Percentiles rank a stretch among this genome's conserved stretches.
Conservation (phyloP, 2,797 vertebrate species). For the Pangasius macronema region DNA sequence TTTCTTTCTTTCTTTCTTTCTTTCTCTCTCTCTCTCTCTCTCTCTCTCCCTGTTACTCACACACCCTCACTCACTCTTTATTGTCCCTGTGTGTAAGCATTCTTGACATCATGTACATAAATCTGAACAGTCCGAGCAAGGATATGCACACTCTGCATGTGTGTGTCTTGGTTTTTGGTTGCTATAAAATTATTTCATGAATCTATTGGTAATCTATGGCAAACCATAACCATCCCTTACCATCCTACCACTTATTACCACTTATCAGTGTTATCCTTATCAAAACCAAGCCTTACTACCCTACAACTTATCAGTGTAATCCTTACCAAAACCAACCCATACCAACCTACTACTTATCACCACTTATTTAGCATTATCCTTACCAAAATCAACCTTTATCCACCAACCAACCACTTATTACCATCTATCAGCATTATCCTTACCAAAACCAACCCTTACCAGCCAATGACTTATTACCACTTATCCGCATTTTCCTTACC, state of each 20-base stretch:
- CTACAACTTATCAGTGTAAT: background rate
- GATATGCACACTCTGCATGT: conserved; percentile 29
- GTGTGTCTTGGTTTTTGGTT: conserved; percentile 24
- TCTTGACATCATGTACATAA: conserved; percentile 45
- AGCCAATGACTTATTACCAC: background rate
- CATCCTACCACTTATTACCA: background rate
- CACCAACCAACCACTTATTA: too few species aligned
- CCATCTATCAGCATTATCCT: background rate
- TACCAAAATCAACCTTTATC: too few species aligned
- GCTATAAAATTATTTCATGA: conserved; percentile 50
- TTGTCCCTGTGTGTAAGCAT: conserved; percentile 43
- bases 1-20: conserved; percentile 7
- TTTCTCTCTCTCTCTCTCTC: conserved; percentile 17
- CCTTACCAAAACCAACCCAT: background rate
- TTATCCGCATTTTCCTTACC: background rate
- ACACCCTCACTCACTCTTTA: conserved; percentile 22
- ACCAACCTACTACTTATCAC: background rate
- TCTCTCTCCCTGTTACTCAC: background rate
- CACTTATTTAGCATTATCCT: background rate
- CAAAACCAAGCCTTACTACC: background rate
- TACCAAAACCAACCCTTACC: background rate
- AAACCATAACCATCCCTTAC: too few species aligned
- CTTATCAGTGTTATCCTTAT: background rate
- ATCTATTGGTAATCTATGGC: conserved; percentile 15
- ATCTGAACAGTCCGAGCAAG: conserved; percentile 17